Evolutionary conservation across 1,140 invertebrate species (phyloP), one percentile per base, ranked within the genome.

Genomic region (Drosophila ohnishii): DNA sequence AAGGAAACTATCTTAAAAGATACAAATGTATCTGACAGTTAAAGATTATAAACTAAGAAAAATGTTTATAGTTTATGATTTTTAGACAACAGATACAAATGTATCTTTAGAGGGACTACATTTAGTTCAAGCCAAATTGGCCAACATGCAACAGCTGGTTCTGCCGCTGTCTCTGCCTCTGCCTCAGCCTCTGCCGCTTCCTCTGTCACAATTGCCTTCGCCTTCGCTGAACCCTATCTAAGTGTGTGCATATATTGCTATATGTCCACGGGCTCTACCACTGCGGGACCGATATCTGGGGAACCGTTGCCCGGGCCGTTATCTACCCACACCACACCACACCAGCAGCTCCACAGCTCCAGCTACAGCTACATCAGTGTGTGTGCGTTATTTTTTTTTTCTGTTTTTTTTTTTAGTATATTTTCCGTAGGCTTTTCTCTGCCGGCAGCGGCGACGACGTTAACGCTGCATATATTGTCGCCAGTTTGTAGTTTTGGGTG

Each of bases 301-400:
- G 42, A 62, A 70, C 56, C 75, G 73, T 51, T 51, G 48, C 48
- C 48, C 56, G 55, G 58, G 19, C 61, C 57, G 75, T 86, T 86
- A 86, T 86, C 83, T 79, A 65, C 79, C 51, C 66, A 87, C 72
- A 81, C 81, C 78, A 87, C 72, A 78, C 81, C 78, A 74, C 42
- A 45, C 7, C 47, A 7, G n/a, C 48, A 34, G 50, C 48, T 16
- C n/a, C 9, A 34, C 9, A 34, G 50, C 16, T 34, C 14, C 48
- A 34, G 48, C 48, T 35, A 13, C 51, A 32, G 28, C 28, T 37
- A 11, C 11, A 14, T 0, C 16, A 22, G 32, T 14, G 16, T 55
- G 58, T 13, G 22, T 59, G 42, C n/a, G 11, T 59, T 14, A 7
- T 19, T 59, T 32, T 32, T 39, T 62, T 42, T 30, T 37, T 34